phyloP scores from a whole-genome alignment of 2,113 vertebrate genomes.

The Syrrhaptes paradoxus region DNA sequence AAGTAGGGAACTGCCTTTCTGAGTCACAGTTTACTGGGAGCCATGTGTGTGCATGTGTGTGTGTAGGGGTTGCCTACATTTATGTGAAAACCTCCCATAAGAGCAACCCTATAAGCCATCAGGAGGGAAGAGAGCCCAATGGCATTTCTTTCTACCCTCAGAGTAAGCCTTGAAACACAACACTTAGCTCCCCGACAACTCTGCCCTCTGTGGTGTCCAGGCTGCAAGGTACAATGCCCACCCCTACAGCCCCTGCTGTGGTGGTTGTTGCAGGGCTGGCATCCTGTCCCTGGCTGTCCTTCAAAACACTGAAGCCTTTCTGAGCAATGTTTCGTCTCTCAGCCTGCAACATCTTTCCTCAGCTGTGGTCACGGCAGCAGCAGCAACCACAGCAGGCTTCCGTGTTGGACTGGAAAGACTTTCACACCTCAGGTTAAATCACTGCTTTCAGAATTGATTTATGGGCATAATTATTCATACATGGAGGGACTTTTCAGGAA shows the following conservation, averaged over 20 bases:
- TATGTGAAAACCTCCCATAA: not conserved
- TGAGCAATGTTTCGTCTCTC: not conserved
- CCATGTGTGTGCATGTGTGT: accelerated
- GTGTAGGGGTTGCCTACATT: not conserved
- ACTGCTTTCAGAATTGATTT: not conserved
- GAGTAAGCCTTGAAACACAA: not conserved
- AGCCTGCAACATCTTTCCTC: not conserved
- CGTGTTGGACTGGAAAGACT: not conserved
- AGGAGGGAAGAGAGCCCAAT: not conserved
- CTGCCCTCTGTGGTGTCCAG: not conserved
- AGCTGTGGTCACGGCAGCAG: not conserved
- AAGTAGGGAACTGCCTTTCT: not conserved
- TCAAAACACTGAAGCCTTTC: not conserved
- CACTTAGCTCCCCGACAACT: not conserved
- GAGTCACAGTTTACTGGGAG: not conserved
- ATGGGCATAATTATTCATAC: not conserved
- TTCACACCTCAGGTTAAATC: not conserved
- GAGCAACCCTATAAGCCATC: not conserved
- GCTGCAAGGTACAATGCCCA: not conserved
- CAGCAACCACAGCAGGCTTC: not conserved
- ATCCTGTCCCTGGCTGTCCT: not conserved
- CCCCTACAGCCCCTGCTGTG: not conserved
- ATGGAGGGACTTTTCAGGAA: not conserved
- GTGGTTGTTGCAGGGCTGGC: not conserved
- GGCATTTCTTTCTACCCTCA: not conserved